A percentile compares a stretch with the other conserved stretches of the same genome.
Evolutionary conservation across 2,797 vertebrate species (phyloP).

Genomic region (Momotus momota): DNA sequence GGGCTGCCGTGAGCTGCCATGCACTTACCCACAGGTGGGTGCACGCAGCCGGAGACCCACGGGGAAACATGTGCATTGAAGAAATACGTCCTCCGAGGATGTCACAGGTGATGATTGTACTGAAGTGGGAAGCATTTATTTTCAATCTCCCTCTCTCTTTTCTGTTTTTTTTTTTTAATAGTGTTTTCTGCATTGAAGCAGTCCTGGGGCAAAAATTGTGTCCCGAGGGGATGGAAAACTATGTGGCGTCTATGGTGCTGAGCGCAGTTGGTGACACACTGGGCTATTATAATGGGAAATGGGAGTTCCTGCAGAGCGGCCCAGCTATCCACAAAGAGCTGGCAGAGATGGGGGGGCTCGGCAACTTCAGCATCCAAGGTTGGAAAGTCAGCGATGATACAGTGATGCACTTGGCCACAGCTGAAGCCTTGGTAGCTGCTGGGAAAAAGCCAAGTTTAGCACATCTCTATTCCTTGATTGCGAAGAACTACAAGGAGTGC

Average conservation of each 20-base stretch:
- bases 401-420: conserved; percentile 86
- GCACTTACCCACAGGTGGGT: fast-evolving
- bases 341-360: conserved; percentile 76
- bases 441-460: conserved; percentile 8
- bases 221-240: conserved; percentile 68
- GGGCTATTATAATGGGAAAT: conserved; percentile 73
- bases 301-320: conserved; percentile 80
- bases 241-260: conserved; percentile 82
- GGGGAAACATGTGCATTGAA: neutral
- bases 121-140: neutral
- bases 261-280: conserved; percentile 81
- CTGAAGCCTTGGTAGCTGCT: conserved; percentile 78
- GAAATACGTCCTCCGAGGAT: neutral
- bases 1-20: neutral
- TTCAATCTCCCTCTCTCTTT: neutral
- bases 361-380: conserved; percentile 58
- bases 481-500: conserved; percentile 81
- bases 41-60: fast-evolving
- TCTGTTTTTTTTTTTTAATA: neutral
- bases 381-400: conserved; percentile 86
- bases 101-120: fast-evolving
- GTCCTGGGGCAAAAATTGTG: neutral
- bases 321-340: conserved; percentile 79
- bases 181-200: neutral
- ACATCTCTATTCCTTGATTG: conserved; percentile 75